Percentiles rank a stretch among this genome's conserved stretches.
These are phyloP conservation scores for Pristionchus exspectatus DNA, from an alignment of 2,888 invertebrate genomes.

Conservation along the genomic window DNA sequence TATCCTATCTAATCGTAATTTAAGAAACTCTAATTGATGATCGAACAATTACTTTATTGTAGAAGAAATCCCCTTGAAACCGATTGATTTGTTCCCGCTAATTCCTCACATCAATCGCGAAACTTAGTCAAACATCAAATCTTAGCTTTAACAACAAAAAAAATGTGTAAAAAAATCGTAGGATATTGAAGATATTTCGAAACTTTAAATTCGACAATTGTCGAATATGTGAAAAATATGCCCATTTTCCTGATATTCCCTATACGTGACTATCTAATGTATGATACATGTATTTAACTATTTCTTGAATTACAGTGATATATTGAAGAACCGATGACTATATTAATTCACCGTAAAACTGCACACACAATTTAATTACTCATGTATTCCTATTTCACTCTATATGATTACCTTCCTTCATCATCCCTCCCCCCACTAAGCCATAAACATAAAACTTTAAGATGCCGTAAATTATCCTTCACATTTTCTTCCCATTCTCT, in stretches of 20 bases:
- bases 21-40: too few species aligned
- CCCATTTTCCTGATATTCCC: background rate
- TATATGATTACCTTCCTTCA: background rate
- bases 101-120: too few species aligned
- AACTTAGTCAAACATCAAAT: too few species aligned
- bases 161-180: too few species aligned
- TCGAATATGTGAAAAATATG: background rate
- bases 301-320: background rate
- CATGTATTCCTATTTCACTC: background rate
- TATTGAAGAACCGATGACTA: background rate
- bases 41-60: too few species aligned
- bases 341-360: background rate
- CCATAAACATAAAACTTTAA: too few species aligned
- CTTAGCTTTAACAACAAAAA: too few species aligned
- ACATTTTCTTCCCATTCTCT: background rate
- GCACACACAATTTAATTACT: background rate
- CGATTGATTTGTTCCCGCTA: too few species aligned
- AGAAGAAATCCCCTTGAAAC: too few species aligned
- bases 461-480: too few species aligned
- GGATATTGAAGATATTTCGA: background rate
- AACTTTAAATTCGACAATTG: background rate
- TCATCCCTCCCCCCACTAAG: too few species aligned
- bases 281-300: background rate
- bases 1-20: too few species aligned
- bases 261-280: background rate